Evolutionary conservation across 2,113 vertebrate genomes (phyloP).

Genomic region (Scolopax mira): DNA sequence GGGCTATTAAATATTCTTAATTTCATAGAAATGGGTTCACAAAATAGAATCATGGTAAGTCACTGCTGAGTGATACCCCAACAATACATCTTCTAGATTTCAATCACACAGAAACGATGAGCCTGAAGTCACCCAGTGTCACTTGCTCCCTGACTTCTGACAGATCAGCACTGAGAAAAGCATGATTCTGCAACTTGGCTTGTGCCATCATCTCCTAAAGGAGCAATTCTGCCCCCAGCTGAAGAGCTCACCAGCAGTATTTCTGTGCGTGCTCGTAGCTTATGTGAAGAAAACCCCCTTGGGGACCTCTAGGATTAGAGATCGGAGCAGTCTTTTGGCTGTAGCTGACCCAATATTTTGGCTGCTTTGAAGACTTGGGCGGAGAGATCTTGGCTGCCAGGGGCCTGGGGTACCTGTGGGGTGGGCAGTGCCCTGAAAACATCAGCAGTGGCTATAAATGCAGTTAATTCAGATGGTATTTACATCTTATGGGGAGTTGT

Average conservation of each 20-base stretch:
- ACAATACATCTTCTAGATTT: no score
- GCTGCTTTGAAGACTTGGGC: not conserved
- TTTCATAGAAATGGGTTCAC: not conserved
- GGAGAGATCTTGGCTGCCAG: not conserved
- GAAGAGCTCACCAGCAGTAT: not conserved
- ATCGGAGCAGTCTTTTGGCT: not conserved
- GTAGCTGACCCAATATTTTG: not conserved
- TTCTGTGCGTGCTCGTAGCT: accelerated
- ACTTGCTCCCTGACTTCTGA: not conserved
- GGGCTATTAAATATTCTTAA: not conserved
- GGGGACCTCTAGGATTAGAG: not conserved
- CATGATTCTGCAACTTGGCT: not conserved
- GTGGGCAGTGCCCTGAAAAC: not conserved
- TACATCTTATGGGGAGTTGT: not conserved
- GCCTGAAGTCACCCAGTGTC: not conserved
- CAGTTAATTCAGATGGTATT: not conserved
- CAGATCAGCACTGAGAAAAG: accelerated
- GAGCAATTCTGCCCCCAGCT: not conserved
- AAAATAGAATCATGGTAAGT: not conserved
- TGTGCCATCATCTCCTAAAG: accelerated
- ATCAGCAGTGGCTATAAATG: not conserved
- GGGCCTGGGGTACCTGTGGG: not conserved
- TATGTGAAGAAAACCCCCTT: not conserved
- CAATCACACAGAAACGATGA: accelerated
- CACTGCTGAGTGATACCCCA: no score